Evolutionary conservation across 2,797 vertebrate species (phyloP).

Genomic region (Lycodopsis pacificus): DNA sequence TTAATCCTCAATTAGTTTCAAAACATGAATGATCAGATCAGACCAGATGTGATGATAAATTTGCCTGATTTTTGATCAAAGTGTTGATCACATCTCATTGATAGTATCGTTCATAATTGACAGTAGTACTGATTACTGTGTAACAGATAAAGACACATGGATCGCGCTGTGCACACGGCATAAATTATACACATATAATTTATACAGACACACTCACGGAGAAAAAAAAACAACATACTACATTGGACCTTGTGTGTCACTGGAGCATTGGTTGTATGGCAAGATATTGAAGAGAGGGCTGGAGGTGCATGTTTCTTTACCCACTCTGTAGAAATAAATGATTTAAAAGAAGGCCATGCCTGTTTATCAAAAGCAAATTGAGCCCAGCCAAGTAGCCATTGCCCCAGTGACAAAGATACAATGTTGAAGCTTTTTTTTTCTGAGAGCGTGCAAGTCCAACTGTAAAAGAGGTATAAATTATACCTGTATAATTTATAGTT

Average conservation of each 20-base stretch:
- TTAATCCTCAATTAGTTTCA: constrained; percentile 36
- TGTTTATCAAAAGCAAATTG: constrained; percentile 42
- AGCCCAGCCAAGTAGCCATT: constrained; percentile 35
- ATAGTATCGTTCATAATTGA: constrained; percentile 37
- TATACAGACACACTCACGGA: constrained; percentile 81
- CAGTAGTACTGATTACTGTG: constrained; percentile 68
- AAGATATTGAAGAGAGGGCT: constrained; percentile 4
- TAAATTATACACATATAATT: constrained; percentile 90
- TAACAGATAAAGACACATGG: constrained; percentile 92
- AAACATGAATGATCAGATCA: constrained; percentile 18
- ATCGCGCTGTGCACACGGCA: constrained; percentile 87
- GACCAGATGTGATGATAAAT: constrained; percentile 65
- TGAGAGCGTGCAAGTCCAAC: constrained; percentile 67
- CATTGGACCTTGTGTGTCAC: constrained; percentile 70
- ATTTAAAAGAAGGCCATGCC: neutral
- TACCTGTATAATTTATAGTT: constrained; percentile 80
- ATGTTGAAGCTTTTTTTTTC: constrained; percentile 73
- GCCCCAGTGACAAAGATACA: constrained; percentile 68
- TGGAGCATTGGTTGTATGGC: constrained; percentile 49
- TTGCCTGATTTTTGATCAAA: constrained; percentile 33
- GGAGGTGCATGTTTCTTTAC: neutral
- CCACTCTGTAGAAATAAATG: neutral
- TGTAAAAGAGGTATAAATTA: constrained; percentile 78
- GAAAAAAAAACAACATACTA: constrained; percentile 61
- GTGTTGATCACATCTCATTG: constrained; percentile 70